Conservation (phyloP, 2,113 vertebrate species). For the Piprites chloris region DNA sequence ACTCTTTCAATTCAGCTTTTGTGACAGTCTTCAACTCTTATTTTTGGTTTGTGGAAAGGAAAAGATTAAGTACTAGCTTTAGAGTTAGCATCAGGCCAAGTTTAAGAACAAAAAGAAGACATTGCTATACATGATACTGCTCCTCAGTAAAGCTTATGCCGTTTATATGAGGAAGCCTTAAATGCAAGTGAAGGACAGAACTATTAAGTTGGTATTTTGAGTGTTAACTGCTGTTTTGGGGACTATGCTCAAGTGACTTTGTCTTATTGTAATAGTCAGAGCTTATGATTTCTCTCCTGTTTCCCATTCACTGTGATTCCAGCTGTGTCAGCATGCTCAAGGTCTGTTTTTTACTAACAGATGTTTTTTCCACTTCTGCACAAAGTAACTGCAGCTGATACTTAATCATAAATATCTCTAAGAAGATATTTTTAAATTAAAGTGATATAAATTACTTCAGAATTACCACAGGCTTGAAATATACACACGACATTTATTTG, state of each 20-base stretch:
- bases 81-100: too few relatives aligned
- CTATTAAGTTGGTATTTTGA: neutral
- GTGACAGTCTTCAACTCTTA: neutral
- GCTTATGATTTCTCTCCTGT: neutral
- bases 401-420: conserved; percentile 18
- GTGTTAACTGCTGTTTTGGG: neutral
- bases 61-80: too few relatives aligned
- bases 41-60: too few relatives aligned
- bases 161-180: neutral
- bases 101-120: neutral
- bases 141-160: neutral
- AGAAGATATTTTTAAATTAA: conserved; percentile 42
- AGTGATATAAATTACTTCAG: conserved; percentile 15
- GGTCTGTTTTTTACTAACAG: neutral
- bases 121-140: neutral
- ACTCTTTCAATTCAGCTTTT: neutral
- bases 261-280: neutral
- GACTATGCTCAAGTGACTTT: neutral
- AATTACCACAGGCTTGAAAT: neutral
- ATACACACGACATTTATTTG: conserved; percentile 17
- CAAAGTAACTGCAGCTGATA: conserved; percentile 48
- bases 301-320: neutral
- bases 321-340: neutral
- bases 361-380: conserved; percentile 1
- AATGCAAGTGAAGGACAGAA: neutral